phyloP scores from a whole-genome alignment of 2,888 invertebrate genomes.

The Apotomis capreana region DNA sequence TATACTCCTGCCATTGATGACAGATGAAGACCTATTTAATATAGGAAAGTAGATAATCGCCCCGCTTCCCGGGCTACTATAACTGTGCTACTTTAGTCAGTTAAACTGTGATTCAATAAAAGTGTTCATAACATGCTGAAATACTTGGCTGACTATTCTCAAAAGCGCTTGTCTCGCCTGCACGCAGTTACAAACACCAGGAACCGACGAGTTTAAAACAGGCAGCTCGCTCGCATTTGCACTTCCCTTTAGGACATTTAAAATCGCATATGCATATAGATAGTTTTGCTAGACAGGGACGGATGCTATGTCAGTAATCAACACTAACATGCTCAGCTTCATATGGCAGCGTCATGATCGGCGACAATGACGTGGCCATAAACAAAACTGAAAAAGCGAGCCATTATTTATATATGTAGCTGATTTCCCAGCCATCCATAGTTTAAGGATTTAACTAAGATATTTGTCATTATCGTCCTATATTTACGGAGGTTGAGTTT shows the following conservation, averaged over 20 bases:
- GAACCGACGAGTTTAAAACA: not conserved
- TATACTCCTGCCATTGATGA: conserved; percentile 22
- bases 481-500: not conserved
- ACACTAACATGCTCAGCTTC: not conserved
- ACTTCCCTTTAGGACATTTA: not conserved
- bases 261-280: not conserved
- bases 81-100: not conserved
- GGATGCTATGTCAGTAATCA: not conserved
- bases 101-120: not conserved
- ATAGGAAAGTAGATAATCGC: not conserved
- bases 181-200: not conserved
- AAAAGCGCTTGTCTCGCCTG: not conserved
- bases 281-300: not conserved
- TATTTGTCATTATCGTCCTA: not conserved
- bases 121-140: not conserved
- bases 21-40: not conserved
- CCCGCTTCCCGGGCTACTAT: not conserved
- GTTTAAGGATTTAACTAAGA: not conserved
- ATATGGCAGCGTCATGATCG: not conserved
- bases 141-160: not conserved
- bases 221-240: not conserved
- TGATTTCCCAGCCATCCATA: not conserved
- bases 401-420: not conserved
- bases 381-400: not conserved
- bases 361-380: conserved; percentile 3